phyloP scores from a whole-genome alignment of 2,113 vertebrate genomes.

The Chroicocephalus ridibundus region DNA sequence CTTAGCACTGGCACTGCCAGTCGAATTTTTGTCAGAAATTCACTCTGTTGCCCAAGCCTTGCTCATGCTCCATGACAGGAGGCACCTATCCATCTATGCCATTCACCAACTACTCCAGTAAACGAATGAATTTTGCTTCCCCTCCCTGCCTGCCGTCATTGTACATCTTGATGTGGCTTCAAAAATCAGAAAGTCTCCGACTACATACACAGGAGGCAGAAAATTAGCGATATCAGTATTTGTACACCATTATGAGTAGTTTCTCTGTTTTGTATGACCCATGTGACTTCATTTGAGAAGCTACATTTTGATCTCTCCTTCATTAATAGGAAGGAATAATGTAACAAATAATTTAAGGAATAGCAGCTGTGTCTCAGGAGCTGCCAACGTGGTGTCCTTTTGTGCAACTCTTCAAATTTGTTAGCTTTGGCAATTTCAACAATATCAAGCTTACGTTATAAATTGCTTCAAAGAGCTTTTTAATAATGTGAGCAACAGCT shows the following conservation, averaged over 20 bases:
- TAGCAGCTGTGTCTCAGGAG: background rate
- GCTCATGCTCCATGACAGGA: background rate
- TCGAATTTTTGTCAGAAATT: background rate
- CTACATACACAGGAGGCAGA: background rate
- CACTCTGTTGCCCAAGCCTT: fast-evolving
- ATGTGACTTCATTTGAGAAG: background rate
- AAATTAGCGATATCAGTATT: background rate
- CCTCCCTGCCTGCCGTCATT: fast-evolving
- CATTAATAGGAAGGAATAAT: background rate
- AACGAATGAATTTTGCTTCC: background rate
- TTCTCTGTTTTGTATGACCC: background rate
- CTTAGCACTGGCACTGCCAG: background rate
- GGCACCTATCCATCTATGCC: background rate
- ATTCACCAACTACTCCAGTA: background rate
- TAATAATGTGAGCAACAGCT: background rate
- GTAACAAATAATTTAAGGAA: background rate
- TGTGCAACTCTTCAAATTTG: background rate
- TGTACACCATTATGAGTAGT: background rate
- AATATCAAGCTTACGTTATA: background rate
- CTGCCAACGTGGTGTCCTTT: background rate
- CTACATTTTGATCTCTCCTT: background rate
- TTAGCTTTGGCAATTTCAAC: background rate
- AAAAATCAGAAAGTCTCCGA: background rate
- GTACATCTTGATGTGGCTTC: background rate
- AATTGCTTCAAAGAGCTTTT: background rate